phyloP scores from a whole-genome alignment of 23 tunicate genomes.

The Diplosoma virens region DNA sequence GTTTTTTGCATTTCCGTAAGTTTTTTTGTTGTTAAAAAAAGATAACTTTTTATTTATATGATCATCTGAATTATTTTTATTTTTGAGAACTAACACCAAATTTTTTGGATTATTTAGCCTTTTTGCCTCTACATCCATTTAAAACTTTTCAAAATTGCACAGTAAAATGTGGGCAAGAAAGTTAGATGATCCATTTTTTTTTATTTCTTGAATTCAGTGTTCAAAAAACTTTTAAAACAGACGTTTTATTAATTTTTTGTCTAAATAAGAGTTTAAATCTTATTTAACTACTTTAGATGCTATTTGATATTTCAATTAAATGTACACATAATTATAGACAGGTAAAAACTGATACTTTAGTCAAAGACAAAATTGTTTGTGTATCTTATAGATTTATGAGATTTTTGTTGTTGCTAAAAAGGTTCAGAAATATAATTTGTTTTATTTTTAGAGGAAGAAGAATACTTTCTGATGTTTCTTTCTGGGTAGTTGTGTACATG shows the following conservation, averaged over 20 bases:
- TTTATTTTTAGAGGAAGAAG: slow-evolving; percentile 49
- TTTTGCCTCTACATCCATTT: too few species aligned
- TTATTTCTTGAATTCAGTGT: too few species aligned
- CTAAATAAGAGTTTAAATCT: not conserved
- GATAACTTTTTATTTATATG: not conserved
- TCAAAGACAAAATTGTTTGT: too few species aligned
- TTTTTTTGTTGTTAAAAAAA: not conserved
- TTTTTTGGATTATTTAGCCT: too few species aligned
- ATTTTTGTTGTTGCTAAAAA: too few species aligned
- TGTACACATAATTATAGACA: not conserved
- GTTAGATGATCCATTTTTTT: too few species aligned
- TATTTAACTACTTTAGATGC: not conserved
- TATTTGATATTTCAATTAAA: not conserved
- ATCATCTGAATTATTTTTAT: not conserved
- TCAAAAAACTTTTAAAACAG: too few species aligned
- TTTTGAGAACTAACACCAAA: too few species aligned
- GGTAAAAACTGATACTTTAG: not conserved
- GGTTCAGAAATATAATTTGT: not conserved
- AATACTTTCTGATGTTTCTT: slow-evolving; percentile 50
- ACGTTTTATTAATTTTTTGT: too few species aligned
- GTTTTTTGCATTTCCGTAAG: slow-evolving; percentile 86
- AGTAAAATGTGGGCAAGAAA: too few species aligned
- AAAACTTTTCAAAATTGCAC: too few species aligned
- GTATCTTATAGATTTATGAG: too few species aligned
- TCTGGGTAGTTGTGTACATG: slow-evolving; percentile 47